These are phyloP conservation scores for Tyto alba DNA, from an alignment of 2,113 vertebrate species.

Conservation along the genomic window DNA sequence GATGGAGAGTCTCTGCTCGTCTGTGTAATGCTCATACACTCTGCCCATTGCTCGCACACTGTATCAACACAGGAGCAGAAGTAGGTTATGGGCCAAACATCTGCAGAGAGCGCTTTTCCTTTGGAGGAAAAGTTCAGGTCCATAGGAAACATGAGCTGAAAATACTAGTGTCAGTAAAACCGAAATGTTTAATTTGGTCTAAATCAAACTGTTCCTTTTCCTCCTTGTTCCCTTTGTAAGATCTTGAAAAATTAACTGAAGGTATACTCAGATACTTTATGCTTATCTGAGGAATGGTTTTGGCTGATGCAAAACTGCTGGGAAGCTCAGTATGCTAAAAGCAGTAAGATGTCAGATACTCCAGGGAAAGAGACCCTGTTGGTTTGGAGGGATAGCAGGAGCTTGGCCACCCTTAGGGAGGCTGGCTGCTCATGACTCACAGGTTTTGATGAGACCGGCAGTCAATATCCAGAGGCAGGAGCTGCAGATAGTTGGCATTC, in stretches of 20 bases:
- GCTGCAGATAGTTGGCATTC: neutral
- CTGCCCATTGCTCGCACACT: neutral
- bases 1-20: neutral
- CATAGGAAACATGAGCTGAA: neutral
- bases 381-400: neutral
- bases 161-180: neutral
- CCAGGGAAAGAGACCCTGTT: neutral
- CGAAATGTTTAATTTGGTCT: neutral
- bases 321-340: neutral
- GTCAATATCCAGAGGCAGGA: neutral
- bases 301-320: neutral
- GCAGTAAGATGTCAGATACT: neutral
- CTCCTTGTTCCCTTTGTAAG: neutral
- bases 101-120: neutral
- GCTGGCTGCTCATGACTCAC: neutral
- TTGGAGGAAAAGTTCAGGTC: neutral
- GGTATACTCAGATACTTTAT: neutral
- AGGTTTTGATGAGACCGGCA: slow-evolving; percentile 1
- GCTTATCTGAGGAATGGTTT: neutral
- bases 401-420: neutral
- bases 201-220: neutral
- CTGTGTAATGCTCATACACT: neutral
- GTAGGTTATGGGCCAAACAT: neutral
- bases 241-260: neutral
- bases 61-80: neutral